phyloP scores from a whole-genome alignment of 2,888 invertebrate genomes.

The Platerodrilus igneus region DNA sequence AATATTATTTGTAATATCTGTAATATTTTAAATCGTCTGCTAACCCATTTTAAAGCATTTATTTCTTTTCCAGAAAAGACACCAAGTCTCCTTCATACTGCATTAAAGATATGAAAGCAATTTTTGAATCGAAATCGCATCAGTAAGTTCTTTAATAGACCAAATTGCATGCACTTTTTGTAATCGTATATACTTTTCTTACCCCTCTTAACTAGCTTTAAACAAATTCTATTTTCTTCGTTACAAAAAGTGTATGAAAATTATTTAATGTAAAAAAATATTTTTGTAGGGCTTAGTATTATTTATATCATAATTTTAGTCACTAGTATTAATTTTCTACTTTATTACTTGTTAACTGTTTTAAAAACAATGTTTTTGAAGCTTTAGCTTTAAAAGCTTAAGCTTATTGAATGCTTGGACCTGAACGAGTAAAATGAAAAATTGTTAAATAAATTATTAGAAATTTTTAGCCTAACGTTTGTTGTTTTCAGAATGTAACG shows the following conservation, averaged over 20 bases:
- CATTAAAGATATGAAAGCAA: constrained; percentile 77
- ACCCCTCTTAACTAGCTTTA: constrained; percentile 6
- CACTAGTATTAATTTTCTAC: constrained; percentile 12
- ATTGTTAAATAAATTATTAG: too few species aligned
- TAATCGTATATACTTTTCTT: constrained; percentile 6
- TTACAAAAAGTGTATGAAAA: constrained; percentile 15
- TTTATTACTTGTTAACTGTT: constrained; percentile 8
- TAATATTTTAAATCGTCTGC: too few species aligned
- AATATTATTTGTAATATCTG: too few species aligned
- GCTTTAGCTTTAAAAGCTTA: constrained; percentile 9
- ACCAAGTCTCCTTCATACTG: constrained; percentile 67
- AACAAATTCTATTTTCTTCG: constrained; percentile 10
- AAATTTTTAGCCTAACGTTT: too few species aligned
- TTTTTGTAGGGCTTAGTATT: constrained; percentile 22
- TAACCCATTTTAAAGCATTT: too few species aligned
- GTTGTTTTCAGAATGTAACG: too few species aligned
- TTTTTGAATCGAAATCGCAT: constrained; percentile 70
- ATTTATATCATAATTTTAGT: constrained; percentile 13
- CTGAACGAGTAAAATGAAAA: too few species aligned
- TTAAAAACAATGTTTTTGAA: constrained; percentile 2
- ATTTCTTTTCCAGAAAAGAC: constrained; percentile 56
- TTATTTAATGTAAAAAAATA: constrained; percentile 19
- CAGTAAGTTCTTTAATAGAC: constrained; percentile 32
- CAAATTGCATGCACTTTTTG: constrained; percentile 21
- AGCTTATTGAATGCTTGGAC: too few species aligned